Evolutionary conservation across 2,113 vertebrate genomes (phyloP).

Genomic region (Phrynosoma blainvillii): DNA sequence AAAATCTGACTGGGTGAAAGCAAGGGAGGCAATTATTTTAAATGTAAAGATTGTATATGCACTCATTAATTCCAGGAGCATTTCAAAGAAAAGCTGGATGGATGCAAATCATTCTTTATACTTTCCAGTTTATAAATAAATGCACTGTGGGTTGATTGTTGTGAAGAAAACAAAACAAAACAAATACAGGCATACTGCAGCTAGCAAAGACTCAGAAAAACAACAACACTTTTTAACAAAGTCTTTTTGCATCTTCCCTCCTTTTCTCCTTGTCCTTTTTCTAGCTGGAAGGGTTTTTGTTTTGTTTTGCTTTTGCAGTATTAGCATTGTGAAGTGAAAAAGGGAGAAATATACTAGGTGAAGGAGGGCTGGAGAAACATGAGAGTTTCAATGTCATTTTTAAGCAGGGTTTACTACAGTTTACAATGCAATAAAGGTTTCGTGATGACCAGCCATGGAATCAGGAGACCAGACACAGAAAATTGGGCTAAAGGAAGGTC

Average conservation of each 20-base stretch:
- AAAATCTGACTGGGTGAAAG: background rate
- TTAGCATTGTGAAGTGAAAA: background rate
- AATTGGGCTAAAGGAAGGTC: too few species aligned
- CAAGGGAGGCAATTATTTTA: slow-evolving; percentile 14
- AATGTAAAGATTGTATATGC: background rate
- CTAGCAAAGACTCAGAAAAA: too few species aligned
- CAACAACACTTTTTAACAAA: too few species aligned
- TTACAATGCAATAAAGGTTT: too few species aligned
- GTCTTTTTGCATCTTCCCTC: background rate
- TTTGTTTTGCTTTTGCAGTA: background rate
- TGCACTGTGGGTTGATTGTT: background rate
- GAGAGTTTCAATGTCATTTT: too few species aligned
- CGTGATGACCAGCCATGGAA: too few species aligned
- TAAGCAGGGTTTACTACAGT: too few species aligned
- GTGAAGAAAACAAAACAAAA: background rate
- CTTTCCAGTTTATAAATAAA: background rate
- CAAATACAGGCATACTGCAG: background rate
- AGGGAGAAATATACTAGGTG: background rate
- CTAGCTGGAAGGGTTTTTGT: background rate
- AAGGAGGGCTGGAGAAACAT: too few species aligned
- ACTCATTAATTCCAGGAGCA: background rate
- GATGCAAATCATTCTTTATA: background rate
- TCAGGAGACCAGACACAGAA: too few species aligned
- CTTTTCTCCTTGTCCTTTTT: background rate
- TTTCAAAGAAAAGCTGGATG: background rate